These are phyloP conservation scores for Platynereis dumerilii DNA, from an alignment of 2,888 invertebrate genomes.

Conservation along the genomic window DNA sequence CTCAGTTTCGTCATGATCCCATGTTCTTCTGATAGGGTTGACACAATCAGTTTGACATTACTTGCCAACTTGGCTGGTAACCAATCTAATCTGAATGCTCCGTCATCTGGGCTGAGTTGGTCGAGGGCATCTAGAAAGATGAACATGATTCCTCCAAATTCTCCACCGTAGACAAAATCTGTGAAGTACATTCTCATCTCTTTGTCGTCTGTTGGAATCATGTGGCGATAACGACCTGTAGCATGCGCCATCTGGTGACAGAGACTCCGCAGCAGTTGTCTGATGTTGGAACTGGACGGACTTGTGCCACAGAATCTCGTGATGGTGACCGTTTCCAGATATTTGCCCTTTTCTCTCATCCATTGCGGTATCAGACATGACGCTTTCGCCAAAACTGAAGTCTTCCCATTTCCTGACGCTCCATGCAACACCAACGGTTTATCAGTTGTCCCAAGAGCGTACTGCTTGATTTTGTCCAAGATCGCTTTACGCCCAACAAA, in stretches of 20 bases:
- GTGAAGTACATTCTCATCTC: conserved; percentile 28
- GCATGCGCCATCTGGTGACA: conserved; percentile 34
- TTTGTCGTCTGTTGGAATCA: conserved; percentile 28
- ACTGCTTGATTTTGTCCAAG: conserved; percentile 27
- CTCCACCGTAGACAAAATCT: conserved; percentile 28
- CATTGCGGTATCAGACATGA: conserved; percentile 21
- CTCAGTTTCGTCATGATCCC: conserved; percentile 63
- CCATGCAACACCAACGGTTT: conserved; percentile 49
- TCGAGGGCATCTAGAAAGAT: conserved; percentile 33
- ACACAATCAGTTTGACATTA: conserved; percentile 34
- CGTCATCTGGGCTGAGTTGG: conserved; percentile 28
- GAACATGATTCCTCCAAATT: conserved; percentile 32
- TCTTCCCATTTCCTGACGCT: conserved; percentile 45
- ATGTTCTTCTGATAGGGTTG: conserved; percentile 22
- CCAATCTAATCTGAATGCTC: conserved; percentile 30
- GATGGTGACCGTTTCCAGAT: conserved; percentile 5
- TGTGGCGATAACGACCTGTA: conserved; percentile 23
- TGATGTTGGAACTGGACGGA: conserved; percentile 22
- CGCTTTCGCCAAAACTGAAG: conserved; percentile 30
- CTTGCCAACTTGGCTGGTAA: conserved; percentile 28
- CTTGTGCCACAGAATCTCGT: conserved; percentile 32
- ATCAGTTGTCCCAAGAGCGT: conserved; percentile 38
- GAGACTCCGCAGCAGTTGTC: conserved; percentile 23
- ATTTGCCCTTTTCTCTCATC: conserved; percentile 14
- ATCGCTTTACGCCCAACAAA: conserved; percentile 42